Evolutionary conservation across 2,797 vertebrate genomes (phyloP), one percentile per base, ranked within the genome.

Genomic region (Antennarius maculatus): DNA sequence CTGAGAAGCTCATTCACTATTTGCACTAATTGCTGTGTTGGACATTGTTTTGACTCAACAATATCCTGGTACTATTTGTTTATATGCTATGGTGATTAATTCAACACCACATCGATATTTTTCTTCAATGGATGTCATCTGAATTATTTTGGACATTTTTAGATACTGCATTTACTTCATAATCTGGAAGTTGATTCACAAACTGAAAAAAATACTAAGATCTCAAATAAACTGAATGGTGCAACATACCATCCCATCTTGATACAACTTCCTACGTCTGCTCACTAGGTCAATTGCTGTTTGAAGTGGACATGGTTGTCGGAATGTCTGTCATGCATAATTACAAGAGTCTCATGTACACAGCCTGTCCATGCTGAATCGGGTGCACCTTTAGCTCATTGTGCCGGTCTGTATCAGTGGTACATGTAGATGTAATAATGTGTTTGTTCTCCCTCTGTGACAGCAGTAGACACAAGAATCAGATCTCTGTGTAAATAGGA

Each of bases 111-210:
- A 62, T 66, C 57, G 74, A 65, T 51, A 59, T 61, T 28, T 51
- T 18, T 31, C 46, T 57, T 71, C 29, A 13, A 57, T 42, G 63
- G 37, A 65, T 53, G 47, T 8, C 61, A 18, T 41, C 27, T 23
- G 70, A 77, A 72, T 80, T 67, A 14, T 58, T 66, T 71, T 80
- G 61, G 66, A 77, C 65, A 45, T 62, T 23, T 31, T 61, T 66
- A 43, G 14, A 60, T 69, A 41, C 23, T 23, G 23, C 4, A 34
- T 34, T 34, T 34, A 34, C 31, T 34, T 34, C 5, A 5, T 5
- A 8, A 34, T 8, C 23, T 23, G 31, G 31, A 34, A 8, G 31
- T 34, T 34, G 5, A 8, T 8, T 34, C 31, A 5, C 31, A 34
- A 39, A 9, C 37, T 39, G 10, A 39, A 39, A 3, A 3, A 39